Percentiles rank a stretch among this genome's conserved stretches.
These are phyloP conservation scores for Enteromius anoplus DNA, from an alignment of 2,797 vertebrate species.

Conservation along the genomic window DNA sequence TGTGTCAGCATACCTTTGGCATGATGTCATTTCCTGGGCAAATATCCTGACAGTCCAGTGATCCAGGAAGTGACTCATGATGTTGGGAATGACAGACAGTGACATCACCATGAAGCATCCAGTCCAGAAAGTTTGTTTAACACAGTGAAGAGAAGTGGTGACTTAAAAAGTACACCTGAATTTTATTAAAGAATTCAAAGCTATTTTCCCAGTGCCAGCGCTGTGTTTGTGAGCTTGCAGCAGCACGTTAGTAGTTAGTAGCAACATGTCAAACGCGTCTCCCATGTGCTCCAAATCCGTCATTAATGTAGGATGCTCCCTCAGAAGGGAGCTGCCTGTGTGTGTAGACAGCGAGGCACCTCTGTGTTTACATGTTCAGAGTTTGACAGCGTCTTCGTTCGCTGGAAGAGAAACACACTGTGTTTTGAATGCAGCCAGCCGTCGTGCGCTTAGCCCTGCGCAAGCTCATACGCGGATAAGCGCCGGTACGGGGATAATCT, in stretches of 20 bases:
- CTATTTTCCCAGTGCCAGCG: background rate
- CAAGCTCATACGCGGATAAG: conserved; percentile 12
- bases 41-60: conserved; percentile 44
- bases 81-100: conserved; percentile 8
- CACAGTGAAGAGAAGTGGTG: background rate
- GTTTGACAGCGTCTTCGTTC: background rate
- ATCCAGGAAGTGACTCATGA: conserved; percentile 39
- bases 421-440: background rate
- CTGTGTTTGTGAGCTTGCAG: background rate
- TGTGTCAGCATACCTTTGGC: conserved; percentile 5
- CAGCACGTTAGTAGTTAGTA: too few species aligned
- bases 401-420: background rate
- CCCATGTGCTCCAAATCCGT: conserved; percentile 6
- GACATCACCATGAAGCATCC: conserved; percentile 23
- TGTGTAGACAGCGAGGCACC: background rate
- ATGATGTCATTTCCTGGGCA: conserved; percentile 51
- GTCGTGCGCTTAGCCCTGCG: conserved; percentile 2
- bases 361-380: background rate
- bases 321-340: background rate
- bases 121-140: background rate
- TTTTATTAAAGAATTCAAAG: background rate
- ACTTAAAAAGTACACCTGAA: too few species aligned
- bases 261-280: background rate
- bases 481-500: conserved; percentile 11
- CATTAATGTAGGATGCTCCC: background rate